Evolutionary conservation across 2,888 invertebrate species (phyloP), one percentile per base, ranked within the genome.

Genomic region (Trissonchulus latispiculum): DNA sequence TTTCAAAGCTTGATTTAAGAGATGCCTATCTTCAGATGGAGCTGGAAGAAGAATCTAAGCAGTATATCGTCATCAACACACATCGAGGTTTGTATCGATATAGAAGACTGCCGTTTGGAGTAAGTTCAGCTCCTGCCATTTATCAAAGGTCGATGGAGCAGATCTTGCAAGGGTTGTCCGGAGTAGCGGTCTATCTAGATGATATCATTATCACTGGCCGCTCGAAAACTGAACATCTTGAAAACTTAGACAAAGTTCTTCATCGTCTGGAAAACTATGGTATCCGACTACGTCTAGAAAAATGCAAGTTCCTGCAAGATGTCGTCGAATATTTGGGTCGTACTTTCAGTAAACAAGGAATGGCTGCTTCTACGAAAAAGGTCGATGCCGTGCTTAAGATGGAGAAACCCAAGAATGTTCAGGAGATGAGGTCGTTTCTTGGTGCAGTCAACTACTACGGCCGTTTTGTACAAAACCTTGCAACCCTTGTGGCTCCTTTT

Each of bases 371-470:
- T 8, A 29, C 8, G 28, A n/a, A n/a, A n/a, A 72, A 72, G 36
- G 73, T 72, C 2, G 36, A 35, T 0, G 76, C 77, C n/a, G 76
- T 77, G n/a, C 1, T 23, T 28, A 36, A 73, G 29, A 73, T 73
- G 73, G 61, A 70, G 2, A 31, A 66, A 23, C 69, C 69, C 3
- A 69, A 18, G 15, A 36, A 69, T 31, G 32, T 69, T 15, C 35
- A 31, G 3, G 18, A 15, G 35, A 15, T 69, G 3, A 3, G 36
- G 15, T 3, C 69, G n/a, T 35, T 69, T 15, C 69, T 36, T 23
- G 69, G 69, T 69, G n/a, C 35, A 8, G 35, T 69, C 23, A 31
- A 69, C 23, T 35, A 32, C 69, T 69, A 69, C 36, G 69, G 29
- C 8, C 28, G 32, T 18, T 64, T 64, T 23, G 8, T 64, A 18